Evolutionary conservation across 53 echinoderm and acorn worm genomes (phyloP), one percentile per base, ranked within the genome.

Genomic region (Echinarachnius parma): DNA sequence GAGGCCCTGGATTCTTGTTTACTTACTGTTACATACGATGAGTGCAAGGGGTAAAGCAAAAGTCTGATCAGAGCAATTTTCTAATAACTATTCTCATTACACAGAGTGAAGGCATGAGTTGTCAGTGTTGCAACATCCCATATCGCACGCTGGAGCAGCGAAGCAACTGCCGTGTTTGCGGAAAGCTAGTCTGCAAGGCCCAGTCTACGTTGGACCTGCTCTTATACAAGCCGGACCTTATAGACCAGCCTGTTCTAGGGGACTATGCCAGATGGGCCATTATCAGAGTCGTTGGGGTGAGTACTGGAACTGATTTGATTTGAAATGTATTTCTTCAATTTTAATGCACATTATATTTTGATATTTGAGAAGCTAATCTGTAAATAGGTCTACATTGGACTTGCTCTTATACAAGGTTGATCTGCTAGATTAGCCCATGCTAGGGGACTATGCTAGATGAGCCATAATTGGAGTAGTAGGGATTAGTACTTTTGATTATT

Each of bases 161-260:
- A 5, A 81, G 89, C 68, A 93, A 89, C 66, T 93, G 93, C 29
- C 57, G 79, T 7, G 71, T 89, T 66, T 93, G 93, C 46, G 93
- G 93, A 3, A 65, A 85, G n/a, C 79, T 89, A 10, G 86, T 74
- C 31, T 93, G 93, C 31, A 21, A 75, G 3, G 24, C 26, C 5
- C 86, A 89, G 55, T 93, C 93, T 9, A 30, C 26, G 15, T 68
- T 49, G 34, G 86, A 93, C 45, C 71, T 93, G 28, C 62, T 93
- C 18, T 59, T 93, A 42, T 93, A 80, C 59, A 75, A 85, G 10
- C 86, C 93, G 9, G 89, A 93, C 28, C 53, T 54, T 31, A 18
- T 44, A n/a, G 46, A 82, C 37, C 61, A 59, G 28, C 75, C 70
- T 10, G 18, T 47, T 3, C 31, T 58, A 4, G 88, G 82, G 34